phyloP scores from a whole-genome alignment of 2,888 invertebrate species.

The Troides oblongomaculatus region DNA sequence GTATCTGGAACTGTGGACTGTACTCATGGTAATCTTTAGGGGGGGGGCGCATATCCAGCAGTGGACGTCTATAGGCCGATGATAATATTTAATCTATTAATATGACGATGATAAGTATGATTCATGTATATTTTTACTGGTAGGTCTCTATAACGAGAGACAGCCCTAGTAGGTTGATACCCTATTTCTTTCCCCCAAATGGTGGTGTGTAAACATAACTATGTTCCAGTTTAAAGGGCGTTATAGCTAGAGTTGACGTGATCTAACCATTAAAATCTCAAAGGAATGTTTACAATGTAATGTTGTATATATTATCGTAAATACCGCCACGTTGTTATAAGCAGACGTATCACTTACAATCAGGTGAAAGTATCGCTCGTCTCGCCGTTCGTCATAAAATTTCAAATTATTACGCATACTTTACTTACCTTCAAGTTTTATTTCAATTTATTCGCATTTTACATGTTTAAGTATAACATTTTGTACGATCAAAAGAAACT shows the following conservation, averaged over 20 bases:
- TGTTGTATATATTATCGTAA: too few relatives aligned
- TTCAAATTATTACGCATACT: neutral
- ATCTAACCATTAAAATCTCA: too few relatives aligned
- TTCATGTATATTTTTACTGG: neutral
- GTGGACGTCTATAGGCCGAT: neutral
- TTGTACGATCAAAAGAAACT: slow-evolving; percentile 12
- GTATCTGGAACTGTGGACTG: neutral
- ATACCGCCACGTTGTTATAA: too few relatives aligned
- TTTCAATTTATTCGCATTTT: neutral
- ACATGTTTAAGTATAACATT: neutral
- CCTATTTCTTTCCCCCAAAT: too few relatives aligned
- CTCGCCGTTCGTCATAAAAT: neutral
- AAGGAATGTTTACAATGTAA: too few relatives aligned
- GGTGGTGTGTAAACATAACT: too few relatives aligned
- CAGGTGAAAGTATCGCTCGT: neutral
- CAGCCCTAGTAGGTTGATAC: too few relatives aligned
- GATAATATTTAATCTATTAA: neutral
- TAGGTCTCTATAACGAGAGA: neutral
- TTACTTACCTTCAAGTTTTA: neutral
- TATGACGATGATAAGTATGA: neutral
- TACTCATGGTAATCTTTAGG: neutral
- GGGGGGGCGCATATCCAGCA: neutral
- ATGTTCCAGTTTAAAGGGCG: too few relatives aligned
- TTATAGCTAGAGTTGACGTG: too few relatives aligned
- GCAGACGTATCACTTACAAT: too few relatives aligned